Percentiles rank a stretch among this genome's conserved stretches.
Conservation (phyloP, 2,888 invertebrate genomes). For the Schizotus pectinicornis region DNA sequence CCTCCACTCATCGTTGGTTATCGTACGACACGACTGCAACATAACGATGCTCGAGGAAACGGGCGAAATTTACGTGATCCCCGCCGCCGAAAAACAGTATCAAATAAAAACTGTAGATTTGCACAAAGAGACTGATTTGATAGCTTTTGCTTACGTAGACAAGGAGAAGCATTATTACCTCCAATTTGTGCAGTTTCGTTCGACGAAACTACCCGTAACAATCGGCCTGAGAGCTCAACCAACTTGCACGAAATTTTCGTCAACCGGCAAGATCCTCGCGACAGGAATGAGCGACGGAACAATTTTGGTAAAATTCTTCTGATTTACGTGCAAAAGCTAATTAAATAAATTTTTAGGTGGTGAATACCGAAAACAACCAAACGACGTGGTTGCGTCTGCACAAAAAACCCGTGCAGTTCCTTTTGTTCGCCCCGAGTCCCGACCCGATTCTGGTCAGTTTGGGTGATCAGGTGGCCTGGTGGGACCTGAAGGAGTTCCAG, state of each 20-base stretch:
- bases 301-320: slow-evolving; percentile 62
- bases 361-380: slow-evolving; percentile 60
- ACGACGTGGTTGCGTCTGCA: slow-evolving; percentile 58
- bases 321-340: not conserved
- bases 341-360: slow-evolving; percentile 27
- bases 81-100: not conserved
- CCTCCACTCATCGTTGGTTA: not conserved
- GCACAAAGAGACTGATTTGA: slow-evolving; percentile 24
- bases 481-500: slow-evolving; percentile 55
- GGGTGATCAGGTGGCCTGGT: slow-evolving; percentile 66
- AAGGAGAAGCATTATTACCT: slow-evolving; percentile 2
- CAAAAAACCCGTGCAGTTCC: slow-evolving; percentile 61
- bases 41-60: not conserved
- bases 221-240: slow-evolving; percentile 1
- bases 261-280: slow-evolving; percentile 63
- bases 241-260: slow-evolving; percentile 34
- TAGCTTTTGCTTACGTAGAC: slow-evolving; percentile 39
- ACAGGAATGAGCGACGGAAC: slow-evolving; percentile 68
- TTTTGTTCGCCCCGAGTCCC: slow-evolving; percentile 63
- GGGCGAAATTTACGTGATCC: not conserved
- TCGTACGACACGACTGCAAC: slow-evolving; percentile 7
- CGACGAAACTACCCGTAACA: not conserved
- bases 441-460: slow-evolving; percentile 62
- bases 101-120: slow-evolving; percentile 25
- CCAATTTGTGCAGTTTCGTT: not conserved